Conservation (phyloP, 37 sponge, comb jelly and placozoan species). For the Aphrocallistes beatrix region DNA sequence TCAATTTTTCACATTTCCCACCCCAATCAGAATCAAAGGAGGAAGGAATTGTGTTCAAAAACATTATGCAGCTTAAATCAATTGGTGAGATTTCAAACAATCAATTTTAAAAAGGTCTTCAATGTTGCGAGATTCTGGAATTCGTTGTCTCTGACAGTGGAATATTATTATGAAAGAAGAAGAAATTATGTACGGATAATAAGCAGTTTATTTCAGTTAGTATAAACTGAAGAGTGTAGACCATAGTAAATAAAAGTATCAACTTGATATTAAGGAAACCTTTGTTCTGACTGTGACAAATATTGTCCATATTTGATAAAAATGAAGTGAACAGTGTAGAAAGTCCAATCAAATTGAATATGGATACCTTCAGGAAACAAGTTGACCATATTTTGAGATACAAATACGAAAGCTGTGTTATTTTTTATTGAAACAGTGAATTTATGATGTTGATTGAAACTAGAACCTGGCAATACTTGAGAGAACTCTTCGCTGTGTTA, state of each 20-base stretch:
- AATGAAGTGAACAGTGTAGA: no score
- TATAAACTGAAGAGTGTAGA: no score
- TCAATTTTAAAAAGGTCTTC: background rate
- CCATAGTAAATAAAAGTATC: background rate
- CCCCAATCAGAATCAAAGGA: background rate
- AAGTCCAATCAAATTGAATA: no score
- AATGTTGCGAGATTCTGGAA: background rate
- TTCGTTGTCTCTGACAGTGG: conserved; percentile 1
- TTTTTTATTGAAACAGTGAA: no score
- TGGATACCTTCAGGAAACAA: no score
- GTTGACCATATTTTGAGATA: no score
- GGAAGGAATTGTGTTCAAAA: background rate
- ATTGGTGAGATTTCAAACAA: conserved; percentile 12
- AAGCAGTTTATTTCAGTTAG: background rate
- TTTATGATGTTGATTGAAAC: no score
- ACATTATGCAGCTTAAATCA: background rate
- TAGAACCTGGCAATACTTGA: no score
- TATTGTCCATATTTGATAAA: no score
- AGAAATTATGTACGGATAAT: background rate
- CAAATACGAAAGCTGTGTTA: no score
- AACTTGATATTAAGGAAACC: background rate
- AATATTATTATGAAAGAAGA: background rate
- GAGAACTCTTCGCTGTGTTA: no score
- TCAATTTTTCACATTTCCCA: background rate
- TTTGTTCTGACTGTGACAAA: no score